Percentiles rank a stretch among this genome's conserved stretches.
phyloP scores from a whole-genome alignment of 2,797 vertebrate species.

The Zalophus californianus region DNA sequence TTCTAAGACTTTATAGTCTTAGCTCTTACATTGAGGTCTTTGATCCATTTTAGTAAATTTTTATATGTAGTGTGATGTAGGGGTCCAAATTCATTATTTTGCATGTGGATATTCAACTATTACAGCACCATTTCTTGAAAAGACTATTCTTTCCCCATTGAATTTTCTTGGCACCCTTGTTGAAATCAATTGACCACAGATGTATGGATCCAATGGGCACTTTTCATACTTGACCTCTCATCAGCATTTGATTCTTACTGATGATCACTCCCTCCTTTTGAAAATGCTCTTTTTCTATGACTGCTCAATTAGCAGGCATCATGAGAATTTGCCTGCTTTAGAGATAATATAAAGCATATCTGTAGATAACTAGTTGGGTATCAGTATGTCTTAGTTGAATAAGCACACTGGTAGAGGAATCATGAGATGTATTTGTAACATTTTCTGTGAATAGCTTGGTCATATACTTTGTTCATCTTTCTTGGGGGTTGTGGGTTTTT shows the following conservation, averaged over 20 bases:
- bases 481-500: neutral
- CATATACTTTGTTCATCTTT: neutral
- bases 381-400: neutral
- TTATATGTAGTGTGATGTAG: neutral
- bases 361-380: neutral
- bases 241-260: neutral
- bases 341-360: neutral
- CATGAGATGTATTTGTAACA: neutral
- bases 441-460: slow-evolving; percentile 9
- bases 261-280: neutral
- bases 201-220: neutral
- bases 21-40: neutral
- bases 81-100: neutral
- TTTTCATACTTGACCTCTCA: neutral
- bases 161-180: neutral
- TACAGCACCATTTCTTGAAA: neutral
- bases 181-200: neutral
- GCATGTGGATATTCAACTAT: neutral
- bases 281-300: neutral
- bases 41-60: neutral
- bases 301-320: neutral
- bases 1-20: neutral
- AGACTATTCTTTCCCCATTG: neutral
- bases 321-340: neutral
- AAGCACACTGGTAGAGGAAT: neutral